These are phyloP conservation scores for Gallinago undulata DNA, from an alignment of 2,113 vertebrate species.

Conservation along the genomic window DNA sequence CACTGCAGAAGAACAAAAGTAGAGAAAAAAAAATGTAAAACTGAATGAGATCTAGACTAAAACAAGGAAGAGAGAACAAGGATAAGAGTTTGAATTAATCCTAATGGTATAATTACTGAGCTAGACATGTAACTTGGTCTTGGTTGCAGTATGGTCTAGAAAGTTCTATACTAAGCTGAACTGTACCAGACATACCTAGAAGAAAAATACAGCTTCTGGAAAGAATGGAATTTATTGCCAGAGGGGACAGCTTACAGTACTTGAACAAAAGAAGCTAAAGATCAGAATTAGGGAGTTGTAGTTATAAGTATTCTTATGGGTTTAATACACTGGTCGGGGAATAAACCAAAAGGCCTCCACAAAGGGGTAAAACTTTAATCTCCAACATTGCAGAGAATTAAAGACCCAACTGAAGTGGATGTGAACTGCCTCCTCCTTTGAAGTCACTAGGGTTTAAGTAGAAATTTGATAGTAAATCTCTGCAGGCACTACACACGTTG, in stretches of 20 bases:
- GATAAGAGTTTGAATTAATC: background rate
- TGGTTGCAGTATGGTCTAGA: background rate
- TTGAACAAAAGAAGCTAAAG: background rate
- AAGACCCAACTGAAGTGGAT: slow-evolving; percentile 36
- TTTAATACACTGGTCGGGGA: background rate
- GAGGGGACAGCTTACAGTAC: background rate
- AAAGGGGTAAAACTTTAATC: slow-evolving; percentile 20
- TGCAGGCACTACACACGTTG: slow-evolving; percentile 37
- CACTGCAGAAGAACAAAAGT: background rate
- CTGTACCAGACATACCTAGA: background rate
- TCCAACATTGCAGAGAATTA: background rate
- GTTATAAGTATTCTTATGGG: background rate
- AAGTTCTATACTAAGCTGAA: background rate
- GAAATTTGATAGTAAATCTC: slow-evolving; percentile 62
- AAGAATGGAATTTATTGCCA: background rate
- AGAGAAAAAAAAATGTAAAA: background rate
- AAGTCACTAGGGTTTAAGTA: slow-evolving; percentile 62
- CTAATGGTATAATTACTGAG: background rate
- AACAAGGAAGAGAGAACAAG: background rate
- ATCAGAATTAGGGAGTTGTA: background rate
- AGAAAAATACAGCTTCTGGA: background rate
- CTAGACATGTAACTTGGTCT: background rate
- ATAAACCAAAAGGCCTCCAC: background rate
- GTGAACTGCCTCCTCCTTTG: slow-evolving; percentile 14
- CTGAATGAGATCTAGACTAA: background rate